Evolutionary conservation across 2,797 vertebrate genomes (phyloP).

Genomic region (Xenentodon cancila): DNA sequence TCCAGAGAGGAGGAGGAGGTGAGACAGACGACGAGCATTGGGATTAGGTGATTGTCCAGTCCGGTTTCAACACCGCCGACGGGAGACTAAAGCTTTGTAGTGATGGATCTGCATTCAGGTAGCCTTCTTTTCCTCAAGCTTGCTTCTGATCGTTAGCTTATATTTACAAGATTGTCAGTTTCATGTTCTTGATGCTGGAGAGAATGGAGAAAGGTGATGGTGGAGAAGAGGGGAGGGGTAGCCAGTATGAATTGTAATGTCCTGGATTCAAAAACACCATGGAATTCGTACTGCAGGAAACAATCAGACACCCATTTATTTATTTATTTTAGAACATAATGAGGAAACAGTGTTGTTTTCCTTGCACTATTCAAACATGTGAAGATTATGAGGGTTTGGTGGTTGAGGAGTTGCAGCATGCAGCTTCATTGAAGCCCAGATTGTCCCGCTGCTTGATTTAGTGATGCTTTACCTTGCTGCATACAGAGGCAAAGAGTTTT

Average conservation of each 20-base stretch:
- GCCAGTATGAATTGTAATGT: constrained; percentile 39
- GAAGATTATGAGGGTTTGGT: neutral
- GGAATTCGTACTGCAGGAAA: constrained; percentile 43
- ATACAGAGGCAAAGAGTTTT: constrained; percentile 46
- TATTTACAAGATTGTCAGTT: constrained; percentile 1
- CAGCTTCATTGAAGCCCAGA: constrained; percentile 33
- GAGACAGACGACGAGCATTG: constrained; percentile 27
- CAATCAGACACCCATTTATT: no score
- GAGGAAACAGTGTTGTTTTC: no score
- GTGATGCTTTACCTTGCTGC: constrained; percentile 24
- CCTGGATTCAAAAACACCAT: constrained; percentile 48
- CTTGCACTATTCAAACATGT: no score
- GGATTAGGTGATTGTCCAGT: constrained; percentile 43
- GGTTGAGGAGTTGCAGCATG: constrained; percentile 32
- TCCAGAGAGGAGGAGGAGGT: constrained; percentile 29
- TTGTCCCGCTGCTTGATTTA: constrained; percentile 44
- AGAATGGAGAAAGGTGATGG: constrained; percentile 20
- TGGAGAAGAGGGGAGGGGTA: constrained; percentile 16
- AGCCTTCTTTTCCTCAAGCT: neutral
- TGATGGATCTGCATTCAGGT: constrained; percentile 64
- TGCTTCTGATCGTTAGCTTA: neutral
- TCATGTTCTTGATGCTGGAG: constrained; percentile 16
- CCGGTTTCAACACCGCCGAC: constrained; percentile 25
- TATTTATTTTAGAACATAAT: no score
- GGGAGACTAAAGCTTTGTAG: constrained; percentile 10